phyloP scores from a whole-genome alignment of 2,888 invertebrate species.

The Glyphotaelius pellucidus region DNA sequence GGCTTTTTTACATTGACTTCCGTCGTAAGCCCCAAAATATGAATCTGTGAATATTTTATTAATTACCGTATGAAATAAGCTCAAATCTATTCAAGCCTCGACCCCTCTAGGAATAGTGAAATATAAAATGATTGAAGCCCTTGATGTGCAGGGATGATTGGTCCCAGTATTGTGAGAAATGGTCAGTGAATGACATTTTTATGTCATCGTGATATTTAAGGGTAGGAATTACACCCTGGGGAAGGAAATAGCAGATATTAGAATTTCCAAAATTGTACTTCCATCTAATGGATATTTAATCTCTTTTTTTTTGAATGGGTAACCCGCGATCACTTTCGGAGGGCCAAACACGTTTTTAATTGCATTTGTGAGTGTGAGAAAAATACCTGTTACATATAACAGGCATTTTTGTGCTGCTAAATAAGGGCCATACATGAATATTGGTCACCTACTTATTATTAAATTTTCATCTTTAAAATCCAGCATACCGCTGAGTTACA shows the following conservation, averaged over 20 bases:
- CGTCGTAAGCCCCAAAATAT: neutral
- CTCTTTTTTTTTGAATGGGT: neutral
- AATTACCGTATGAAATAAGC: neutral
- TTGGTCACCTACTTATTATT: no score
- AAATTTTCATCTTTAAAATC: no score
- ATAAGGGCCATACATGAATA: no score
- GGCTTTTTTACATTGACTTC: no score
- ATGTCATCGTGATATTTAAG: constrained; percentile 27
- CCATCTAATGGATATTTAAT: neutral
- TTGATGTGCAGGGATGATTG: neutral
- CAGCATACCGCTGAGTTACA: no score
- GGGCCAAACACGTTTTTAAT: neutral
- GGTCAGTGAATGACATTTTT: constrained; percentile 18
- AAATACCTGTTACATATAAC: neutral
- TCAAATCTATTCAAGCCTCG: neutral
- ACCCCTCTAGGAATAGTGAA: neutral
- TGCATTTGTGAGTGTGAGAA: neutral
- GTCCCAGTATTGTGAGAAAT: neutral
- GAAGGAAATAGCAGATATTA: neutral
- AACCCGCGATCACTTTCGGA: neutral
- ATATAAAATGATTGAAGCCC: neutral
- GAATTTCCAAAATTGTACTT: neutral
- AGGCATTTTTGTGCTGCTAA: neutral
- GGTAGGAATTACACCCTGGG: constrained; percentile 1
- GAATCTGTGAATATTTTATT: neutral